Conservation (phyloP, 35 echinoderm and acorn worm genomes). For the Chiridota heheva region DNA sequence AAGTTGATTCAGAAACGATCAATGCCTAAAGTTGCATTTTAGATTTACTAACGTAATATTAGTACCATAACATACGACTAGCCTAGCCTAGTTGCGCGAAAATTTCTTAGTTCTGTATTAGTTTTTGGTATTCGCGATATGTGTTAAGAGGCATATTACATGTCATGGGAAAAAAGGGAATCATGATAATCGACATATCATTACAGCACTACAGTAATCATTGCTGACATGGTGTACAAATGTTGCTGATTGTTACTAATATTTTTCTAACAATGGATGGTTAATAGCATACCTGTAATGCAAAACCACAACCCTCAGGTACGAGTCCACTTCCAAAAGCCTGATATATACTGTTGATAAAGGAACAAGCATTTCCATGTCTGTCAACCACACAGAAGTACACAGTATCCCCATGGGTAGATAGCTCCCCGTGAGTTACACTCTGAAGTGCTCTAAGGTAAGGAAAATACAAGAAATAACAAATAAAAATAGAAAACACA, state of each 20-base stretch:
- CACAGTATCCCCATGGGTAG: slow-evolving; percentile 64
- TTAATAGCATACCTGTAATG: slow-evolving; percentile 65
- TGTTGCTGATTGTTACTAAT: background rate
- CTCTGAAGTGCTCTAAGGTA: slow-evolving; percentile 35
- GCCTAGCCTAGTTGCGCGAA: too few relatives aligned
- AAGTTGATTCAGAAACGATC: too few relatives aligned
- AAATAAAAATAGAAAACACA: background rate
- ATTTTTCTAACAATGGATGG: background rate
- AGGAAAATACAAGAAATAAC: background rate
- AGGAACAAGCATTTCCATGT: slow-evolving; percentile 92
- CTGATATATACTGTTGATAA: slow-evolving; percentile 76
- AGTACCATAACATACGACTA: too few relatives aligned
- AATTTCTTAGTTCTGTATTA: too few relatives aligned
- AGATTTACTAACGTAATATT: too few relatives aligned
- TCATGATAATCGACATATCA: too few relatives aligned
- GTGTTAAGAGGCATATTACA: too few relatives aligned
- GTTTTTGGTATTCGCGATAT: too few relatives aligned
- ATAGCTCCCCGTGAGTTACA: slow-evolving; percentile 50
- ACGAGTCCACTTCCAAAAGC: slow-evolving; percentile 81
- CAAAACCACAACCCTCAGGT: slow-evolving; percentile 85
- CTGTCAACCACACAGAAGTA: slow-evolving; percentile 74
- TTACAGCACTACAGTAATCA: too few relatives aligned
- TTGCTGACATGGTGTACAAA: too few relatives aligned
- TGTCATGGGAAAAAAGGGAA: too few relatives aligned
- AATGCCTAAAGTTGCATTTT: too few relatives aligned